Conservation (phyloP, 2,797 vertebrate genomes). For the Myotis pilosus region DNA sequence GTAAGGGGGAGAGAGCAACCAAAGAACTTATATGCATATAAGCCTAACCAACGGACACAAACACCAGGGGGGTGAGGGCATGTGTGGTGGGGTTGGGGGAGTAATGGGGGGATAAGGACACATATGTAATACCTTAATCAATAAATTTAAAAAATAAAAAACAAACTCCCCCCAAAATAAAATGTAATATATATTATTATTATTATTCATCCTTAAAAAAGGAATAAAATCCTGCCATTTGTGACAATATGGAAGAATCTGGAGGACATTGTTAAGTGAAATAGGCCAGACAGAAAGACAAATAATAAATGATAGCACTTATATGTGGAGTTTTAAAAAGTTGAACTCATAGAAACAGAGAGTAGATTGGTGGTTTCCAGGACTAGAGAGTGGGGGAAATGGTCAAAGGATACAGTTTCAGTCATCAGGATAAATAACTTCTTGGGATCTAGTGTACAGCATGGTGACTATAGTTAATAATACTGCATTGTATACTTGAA, state of each 20-base stretch:
- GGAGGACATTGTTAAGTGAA: background rate
- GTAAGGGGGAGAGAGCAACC: too few relatives aligned
- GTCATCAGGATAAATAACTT: background rate
- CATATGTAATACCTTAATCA: too few relatives aligned
- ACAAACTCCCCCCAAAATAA: too few relatives aligned
- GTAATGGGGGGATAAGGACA: too few relatives aligned
- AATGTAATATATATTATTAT: too few relatives aligned
- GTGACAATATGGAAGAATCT: background rate
- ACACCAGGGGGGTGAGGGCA: too few relatives aligned
- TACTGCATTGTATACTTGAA: background rate
- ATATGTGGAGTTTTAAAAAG: background rate
- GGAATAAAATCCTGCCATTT: background rate
- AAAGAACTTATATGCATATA: too few relatives aligned
- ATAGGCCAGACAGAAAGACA: background rate
- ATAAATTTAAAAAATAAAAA: too few relatives aligned
- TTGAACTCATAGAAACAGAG: background rate
- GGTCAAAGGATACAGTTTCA: background rate
- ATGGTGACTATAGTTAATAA: background rate
- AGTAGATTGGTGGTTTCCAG: background rate
- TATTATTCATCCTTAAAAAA: background rate
- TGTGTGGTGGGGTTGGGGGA: too few relatives aligned
- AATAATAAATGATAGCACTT: background rate
- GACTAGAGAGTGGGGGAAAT: background rate
- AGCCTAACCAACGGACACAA: too few relatives aligned
- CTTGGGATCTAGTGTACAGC: background rate